Evolutionary conservation across 2,797 vertebrate genomes (phyloP), one percentile per base, ranked within the genome.

Genomic region (Hydrolagus colliei): DNA sequence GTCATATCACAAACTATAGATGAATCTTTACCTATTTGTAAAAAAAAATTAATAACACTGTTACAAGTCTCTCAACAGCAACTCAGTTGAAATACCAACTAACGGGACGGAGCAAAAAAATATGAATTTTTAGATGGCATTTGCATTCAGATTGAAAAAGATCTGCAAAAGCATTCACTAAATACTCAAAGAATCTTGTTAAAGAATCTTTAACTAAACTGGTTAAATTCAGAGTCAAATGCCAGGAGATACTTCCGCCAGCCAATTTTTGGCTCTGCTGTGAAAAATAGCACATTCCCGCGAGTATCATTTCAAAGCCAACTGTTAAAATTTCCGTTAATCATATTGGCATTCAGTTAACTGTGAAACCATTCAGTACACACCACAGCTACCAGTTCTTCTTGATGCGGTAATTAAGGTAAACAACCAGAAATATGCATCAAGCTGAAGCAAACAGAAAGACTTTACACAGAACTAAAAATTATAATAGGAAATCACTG

Each of bases 261-360:
- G 88, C 90, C 89, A 89, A 84, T 91, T 93, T 93, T 89, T 91
- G 68, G 91, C 89, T 88, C 91, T 88, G 89, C 92, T 93, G 94
- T 92, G 94, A 94, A 95, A 95, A 94, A 90, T 93, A 84, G 79
- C 92, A 91, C 93, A 94, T 92, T 91, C 90, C 88, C 90, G 87
- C 75, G 86, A 93, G 87, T 88, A 87, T 88, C 90, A 89, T 91
- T 91, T 93, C 89, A 92, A 93, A 93, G 87, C 92, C 87, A 84
- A 90, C 91, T 92, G 93, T 93, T 91, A 89, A 89, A 73, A 86
- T 85, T 86, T 87, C 88, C 88, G 87, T 86, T 86, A 89, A 87
- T 52, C 62, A 0, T 13, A 88, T 0, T 3, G 78, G 89, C 86
- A 86, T 86, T 89, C 90, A 74, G 90, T 88, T 88, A 85, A 86